Conservation (phyloP, 2,797 vertebrate genomes). For the Anguilla megastoma region DNA sequence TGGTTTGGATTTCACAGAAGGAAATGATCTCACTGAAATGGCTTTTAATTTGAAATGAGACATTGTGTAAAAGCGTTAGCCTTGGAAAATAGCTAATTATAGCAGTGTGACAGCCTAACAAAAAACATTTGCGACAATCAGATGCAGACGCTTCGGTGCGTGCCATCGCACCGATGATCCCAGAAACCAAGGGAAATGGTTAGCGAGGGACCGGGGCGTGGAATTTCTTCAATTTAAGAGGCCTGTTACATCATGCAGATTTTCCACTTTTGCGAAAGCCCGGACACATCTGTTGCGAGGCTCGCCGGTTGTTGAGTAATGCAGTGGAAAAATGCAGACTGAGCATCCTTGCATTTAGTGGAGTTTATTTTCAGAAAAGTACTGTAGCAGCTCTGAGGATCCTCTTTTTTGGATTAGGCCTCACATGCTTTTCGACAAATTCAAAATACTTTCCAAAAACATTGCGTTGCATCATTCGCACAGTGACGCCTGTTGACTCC, state of each 20-base stretch:
- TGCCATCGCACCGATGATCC: background rate
- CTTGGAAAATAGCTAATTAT: constrained; percentile 38
- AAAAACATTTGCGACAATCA: constrained; percentile 33
- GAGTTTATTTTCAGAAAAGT: background rate
- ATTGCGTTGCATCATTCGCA: background rate
- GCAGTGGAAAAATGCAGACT: background rate
- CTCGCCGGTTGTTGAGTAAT: constrained; percentile 14
- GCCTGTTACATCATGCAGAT: background rate
- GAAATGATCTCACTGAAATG: constrained; percentile 35
- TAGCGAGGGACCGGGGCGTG: constrained; percentile 12
- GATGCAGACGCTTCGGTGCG: constrained; percentile 28
- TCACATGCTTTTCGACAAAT: background rate
- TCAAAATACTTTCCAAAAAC: background rate
- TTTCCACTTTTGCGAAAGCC: constrained; percentile 20
- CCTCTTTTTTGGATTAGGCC: background rate
- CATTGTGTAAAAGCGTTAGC: constrained; percentile 26
- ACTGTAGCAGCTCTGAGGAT: background rate
- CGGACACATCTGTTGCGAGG: background rate
- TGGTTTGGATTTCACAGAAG: constrained; percentile 32
- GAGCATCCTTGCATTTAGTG: background rate
- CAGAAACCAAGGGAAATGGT: constrained; percentile 23
- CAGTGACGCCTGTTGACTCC: background rate
- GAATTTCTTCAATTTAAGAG: constrained; percentile 3
- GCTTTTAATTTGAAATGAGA: constrained; percentile 32
- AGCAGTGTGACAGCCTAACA: constrained; percentile 33